A percentile compares a stretch with the other conserved stretches of the same genome.
These are phyloP conservation scores for Zaprionus camerounensis DNA, from an alignment of 1,140 invertebrate species.

Conservation along the genomic window DNA sequence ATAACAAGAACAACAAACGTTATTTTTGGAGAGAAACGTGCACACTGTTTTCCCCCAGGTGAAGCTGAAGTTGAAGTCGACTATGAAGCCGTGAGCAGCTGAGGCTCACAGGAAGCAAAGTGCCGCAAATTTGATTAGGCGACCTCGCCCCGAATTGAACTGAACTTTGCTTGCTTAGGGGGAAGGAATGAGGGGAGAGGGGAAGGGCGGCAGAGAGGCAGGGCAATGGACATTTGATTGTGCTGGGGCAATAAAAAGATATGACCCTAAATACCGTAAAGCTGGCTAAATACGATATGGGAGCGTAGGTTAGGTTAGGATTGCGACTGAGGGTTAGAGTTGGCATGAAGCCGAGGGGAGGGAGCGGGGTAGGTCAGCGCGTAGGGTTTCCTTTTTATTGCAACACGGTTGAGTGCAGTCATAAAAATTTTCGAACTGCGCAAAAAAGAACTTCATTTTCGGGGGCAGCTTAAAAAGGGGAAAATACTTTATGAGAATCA, in stretches of 20 bases:
- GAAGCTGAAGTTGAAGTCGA: slow-evolving; percentile 11
- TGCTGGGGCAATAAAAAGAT: slow-evolving; percentile 41
- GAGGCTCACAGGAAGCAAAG: slow-evolving; percentile 37
- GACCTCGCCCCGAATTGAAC: slow-evolving; percentile 42
- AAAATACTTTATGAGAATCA: not conserved
- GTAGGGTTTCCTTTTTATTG: not conserved
- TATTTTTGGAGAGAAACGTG: slow-evolving; percentile 13
- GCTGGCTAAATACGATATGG: not conserved
- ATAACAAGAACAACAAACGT: slow-evolving; percentile 6
- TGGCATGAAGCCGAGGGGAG: too few species aligned
- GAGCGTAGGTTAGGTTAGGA: slow-evolving; percentile 10
- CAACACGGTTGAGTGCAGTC: not conserved
- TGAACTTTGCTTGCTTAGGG: slow-evolving; percentile 7
- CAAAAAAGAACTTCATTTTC: not conserved
- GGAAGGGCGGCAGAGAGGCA: not conserved
- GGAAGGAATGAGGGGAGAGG: too few species aligned
- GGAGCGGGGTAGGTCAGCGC: not conserved
- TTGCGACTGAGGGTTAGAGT: not conserved
- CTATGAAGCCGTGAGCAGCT: not conserved
- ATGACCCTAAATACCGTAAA: slow-evolving; percentile 42
- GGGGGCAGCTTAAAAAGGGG: not conserved
- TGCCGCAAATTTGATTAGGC: slow-evolving; percentile 70
- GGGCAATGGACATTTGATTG: slow-evolving; percentile 45
- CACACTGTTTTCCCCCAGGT: slow-evolving; percentile 25
- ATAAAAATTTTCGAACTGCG: not conserved